phyloP scores from a whole-genome alignment of 1,140 invertebrate species.

The Hyphantria cunea region DNA sequence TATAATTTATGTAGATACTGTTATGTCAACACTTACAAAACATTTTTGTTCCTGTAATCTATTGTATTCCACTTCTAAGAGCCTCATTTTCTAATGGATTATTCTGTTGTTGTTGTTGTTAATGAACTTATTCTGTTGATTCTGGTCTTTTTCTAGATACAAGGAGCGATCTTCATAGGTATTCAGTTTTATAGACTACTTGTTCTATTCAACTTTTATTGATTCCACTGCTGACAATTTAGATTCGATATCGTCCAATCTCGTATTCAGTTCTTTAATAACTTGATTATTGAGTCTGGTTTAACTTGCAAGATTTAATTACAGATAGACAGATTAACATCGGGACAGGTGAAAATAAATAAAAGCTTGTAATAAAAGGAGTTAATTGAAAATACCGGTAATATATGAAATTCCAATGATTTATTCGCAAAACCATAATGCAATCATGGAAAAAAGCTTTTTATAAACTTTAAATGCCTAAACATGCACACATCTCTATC shows the following conservation, averaged over 20 bases:
- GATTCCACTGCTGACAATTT: not conserved
- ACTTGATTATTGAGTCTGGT: not conserved
- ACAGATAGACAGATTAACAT: too few species aligned
- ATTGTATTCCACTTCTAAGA: not conserved
- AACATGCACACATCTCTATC: too few species aligned
- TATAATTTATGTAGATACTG: not conserved
- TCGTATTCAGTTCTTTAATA: not conserved
- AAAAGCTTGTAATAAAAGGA: too few species aligned
- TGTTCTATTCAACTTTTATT: not conserved
- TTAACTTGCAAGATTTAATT: too few species aligned
- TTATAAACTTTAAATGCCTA: too few species aligned
- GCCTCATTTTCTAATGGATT: too few species aligned
- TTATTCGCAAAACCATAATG: too few species aligned
- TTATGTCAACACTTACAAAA: slow-evolving; percentile 1
- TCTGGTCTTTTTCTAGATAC: not conserved
- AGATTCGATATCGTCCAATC: not conserved
- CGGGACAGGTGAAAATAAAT: too few species aligned
- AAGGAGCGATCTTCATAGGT: not conserved
- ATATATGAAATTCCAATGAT: too few species aligned
- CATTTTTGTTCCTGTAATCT: not conserved
- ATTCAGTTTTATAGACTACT: not conserved
- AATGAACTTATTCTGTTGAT: not conserved
- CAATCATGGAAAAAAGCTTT: too few species aligned
- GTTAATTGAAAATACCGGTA: too few species aligned
- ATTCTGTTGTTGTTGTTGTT: not conserved